phyloP scores from a whole-genome alignment of 2,113 vertebrate species.

The Bujurquina vittata region DNA sequence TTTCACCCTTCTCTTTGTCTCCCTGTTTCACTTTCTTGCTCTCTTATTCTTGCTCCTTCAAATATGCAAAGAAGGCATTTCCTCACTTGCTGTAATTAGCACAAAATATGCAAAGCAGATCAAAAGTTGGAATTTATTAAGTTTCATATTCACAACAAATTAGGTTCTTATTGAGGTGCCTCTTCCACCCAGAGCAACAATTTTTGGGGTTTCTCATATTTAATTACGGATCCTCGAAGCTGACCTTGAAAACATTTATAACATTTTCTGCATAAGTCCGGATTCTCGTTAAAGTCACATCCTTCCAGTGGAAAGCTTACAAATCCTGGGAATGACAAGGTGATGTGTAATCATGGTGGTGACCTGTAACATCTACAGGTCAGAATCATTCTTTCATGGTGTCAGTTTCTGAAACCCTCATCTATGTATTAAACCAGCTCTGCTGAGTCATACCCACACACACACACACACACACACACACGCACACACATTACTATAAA shows the following conservation, averaged over 20 bases:
- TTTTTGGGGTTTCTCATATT: constrained; percentile 25
- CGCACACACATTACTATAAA: background rate
- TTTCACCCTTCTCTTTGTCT: constrained; percentile 36
- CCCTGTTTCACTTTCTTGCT: constrained; percentile 25
- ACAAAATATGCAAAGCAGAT: constrained; percentile 67
- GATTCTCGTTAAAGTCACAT: background rate
- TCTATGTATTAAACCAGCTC: constrained; percentile 34
- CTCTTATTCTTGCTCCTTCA: constrained; percentile 37
- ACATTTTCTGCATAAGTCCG: constrained; percentile 1
- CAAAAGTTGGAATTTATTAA: constrained; percentile 63
- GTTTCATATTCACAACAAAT: constrained; percentile 63
- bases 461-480: background rate
- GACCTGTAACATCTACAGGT: constrained; percentile 19
- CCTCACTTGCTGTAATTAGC: constrained; percentile 55
- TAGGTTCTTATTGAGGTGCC: constrained; percentile 38
- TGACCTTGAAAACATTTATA: constrained; percentile 51
- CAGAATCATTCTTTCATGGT: background rate
- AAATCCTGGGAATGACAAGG: background rate
- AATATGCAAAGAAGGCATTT: constrained; percentile 75
- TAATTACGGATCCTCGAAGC: constrained; percentile 42
- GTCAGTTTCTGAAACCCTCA: constrained; percentile 35
- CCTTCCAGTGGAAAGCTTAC: background rate
- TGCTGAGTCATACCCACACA: constrained; percentile 34
- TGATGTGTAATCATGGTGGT: background rate
- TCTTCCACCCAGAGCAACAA: background rate